phyloP scores from a whole-genome alignment of 1,140 invertebrate species.

The Periplaneta americana region DNA sequence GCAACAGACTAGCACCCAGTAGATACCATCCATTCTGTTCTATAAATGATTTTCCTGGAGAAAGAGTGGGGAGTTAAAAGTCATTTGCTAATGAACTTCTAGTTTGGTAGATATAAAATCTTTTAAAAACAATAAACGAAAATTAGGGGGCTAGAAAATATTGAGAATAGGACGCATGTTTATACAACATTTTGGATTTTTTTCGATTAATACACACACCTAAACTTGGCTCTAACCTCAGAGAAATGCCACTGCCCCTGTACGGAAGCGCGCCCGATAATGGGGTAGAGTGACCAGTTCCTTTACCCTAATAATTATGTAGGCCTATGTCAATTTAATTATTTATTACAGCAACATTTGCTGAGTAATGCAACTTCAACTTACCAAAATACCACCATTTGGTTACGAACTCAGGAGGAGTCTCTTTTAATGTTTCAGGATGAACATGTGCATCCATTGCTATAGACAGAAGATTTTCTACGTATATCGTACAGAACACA shows the following conservation, averaged over 20 bases:
- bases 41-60: background rate
- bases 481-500: no score
- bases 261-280: no score
- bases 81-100: no score
- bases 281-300: no score
- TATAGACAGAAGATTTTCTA: background rate
- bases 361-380: background rate
- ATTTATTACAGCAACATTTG: background rate
- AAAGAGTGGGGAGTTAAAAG: background rate
- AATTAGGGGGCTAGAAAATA: no score
- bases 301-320: background rate
- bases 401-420: background rate
- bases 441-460: background rate
- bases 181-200: no score
- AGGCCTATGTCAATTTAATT: background rate
- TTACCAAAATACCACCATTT: background rate
- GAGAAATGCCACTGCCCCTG: no score
- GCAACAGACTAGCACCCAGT: background rate
- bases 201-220: no score
- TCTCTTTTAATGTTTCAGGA: background rate
- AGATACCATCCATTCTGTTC: background rate
- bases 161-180: no score
- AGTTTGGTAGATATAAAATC: no score
- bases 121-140: no score
- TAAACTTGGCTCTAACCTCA: no score